Evolutionary conservation across 2,888 invertebrate genomes (phyloP), one percentile per base, ranked within the genome.

Genomic region (Synergus umbraculus): DNA sequence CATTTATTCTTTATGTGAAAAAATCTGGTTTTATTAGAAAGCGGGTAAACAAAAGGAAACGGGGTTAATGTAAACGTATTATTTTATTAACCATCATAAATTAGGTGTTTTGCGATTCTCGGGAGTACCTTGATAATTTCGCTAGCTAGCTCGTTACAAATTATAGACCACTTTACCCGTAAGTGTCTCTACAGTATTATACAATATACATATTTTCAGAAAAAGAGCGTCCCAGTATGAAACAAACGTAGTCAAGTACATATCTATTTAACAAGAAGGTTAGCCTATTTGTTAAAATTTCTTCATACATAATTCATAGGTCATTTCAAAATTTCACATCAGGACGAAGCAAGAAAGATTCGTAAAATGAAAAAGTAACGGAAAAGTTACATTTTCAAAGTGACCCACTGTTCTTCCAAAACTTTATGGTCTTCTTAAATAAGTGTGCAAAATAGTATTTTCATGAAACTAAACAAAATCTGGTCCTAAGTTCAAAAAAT

Each of bases 51-150:
- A 49, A 77, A 64, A 0, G 15, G 15, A 63, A 64, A 18, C 4
- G 10, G 7, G 29, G 37, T 54, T 73, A 73, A 73, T 73, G 73
- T 73, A 73, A 73, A 73, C 73, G 73, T 73, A 54, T 73, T 69
- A 69, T 69, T 69, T 73, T 73, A 73, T 73, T 73, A 73, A 73
- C 49, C 73, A 73, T 73, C 73, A 37, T 73, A 73, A 73, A 73
- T 73, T 73, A 73, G 54, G 73, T 73, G 54, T 73, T 73, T 73
- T 54, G 73, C 73, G 73, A 73, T 73, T 49, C 54, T 73, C 37
- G 37, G 54, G 73, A 73, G 54, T 73, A 37, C 54, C 77, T 63
- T 77, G 44, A 29, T 77, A 77, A 77, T 64, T 77, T 77, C 37
- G 22, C n/a, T 49, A 44, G 63, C 76, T 76, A 29, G 46, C 37